Evolutionary conservation across 2,797 vertebrate species (phyloP), one percentile per base, ranked within the genome.

Genomic region (Enoplosus armatus): DNA sequence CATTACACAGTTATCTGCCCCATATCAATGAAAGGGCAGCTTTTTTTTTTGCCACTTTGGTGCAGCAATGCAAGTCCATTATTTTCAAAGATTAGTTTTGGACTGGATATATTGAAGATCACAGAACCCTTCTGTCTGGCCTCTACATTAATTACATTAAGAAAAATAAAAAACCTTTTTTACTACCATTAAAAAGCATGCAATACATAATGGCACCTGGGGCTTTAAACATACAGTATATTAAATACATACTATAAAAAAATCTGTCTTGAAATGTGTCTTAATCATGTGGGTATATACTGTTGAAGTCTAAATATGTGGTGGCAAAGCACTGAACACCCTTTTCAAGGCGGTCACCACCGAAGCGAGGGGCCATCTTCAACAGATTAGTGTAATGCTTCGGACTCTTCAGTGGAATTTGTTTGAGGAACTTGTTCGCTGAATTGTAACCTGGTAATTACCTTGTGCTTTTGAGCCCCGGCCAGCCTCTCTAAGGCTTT

Each of bases 391-490:
- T 72, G 69, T 47, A 81, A 70, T 58, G 45, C 61, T 76, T 69
- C 5, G 24, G 27, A 37, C 48, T 78, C 84, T 82, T 81, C 63
- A 37, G 37, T 68, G 68, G 71, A 72, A 51, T 87, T 78, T 63
- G 35, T 84, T 75, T 62, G 68, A 80, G 69, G 73, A 79, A 81
- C 64, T 45, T 16, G 59, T 74, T 53, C 6, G 15, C 29, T 75
- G 78, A 89, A 82, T 74, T 27, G 68, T 79, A 77, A 86, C 80
- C 79, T 74, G 80, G 67, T 88, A 87, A 90, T 92, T 89, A 91
- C 78, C 60, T 73, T 59, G 79, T 56, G 72, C 75, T 79, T 41
- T 39, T n/a, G 58, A 69, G 58, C 47, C 70, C 54, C 0, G 35
- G 45, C 43, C 7, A 11, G 29, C 67, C 79, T 80, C 82, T 87